Percentiles rank a stretch among this genome's conserved stretches.
Conservation (phyloP, 2,888 invertebrate genomes). For the Thumatha senex region DNA sequence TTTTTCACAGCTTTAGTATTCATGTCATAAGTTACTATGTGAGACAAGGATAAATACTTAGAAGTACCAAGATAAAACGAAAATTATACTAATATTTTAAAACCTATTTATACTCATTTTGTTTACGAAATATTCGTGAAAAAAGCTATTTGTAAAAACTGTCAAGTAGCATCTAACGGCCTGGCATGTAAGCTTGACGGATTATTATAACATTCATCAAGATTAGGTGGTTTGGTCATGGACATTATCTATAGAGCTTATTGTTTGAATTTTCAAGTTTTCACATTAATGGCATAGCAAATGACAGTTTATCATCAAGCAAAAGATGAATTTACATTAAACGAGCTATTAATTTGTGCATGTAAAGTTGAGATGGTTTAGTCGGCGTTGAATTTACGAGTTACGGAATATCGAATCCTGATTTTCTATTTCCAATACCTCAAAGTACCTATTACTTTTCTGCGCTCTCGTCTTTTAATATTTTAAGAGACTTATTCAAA, state of each 20-base stretch:
- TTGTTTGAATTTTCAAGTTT: neutral
- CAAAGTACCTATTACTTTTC: too few relatives aligned
- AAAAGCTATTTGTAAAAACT: neutral
- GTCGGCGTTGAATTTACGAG: too few relatives aligned
- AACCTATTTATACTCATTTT: neutral
- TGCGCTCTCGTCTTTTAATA: too few relatives aligned
- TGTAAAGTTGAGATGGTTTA: too few relatives aligned
- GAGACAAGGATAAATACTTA: neutral
- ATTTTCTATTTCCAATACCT: too few relatives aligned
- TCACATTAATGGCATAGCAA: neutral
- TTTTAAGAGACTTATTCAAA: too few relatives aligned
- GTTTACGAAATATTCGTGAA: conserved; percentile 1
- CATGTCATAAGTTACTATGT: neutral
- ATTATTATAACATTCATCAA: neutral
- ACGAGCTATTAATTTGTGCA: too few relatives aligned
- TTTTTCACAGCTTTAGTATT: neutral
- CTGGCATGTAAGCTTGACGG: neutral
- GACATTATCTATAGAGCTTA: neutral
- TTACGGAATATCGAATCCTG: too few relatives aligned
- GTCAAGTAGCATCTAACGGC: neutral
- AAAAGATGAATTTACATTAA: neutral
- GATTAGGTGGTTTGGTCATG: neutral
- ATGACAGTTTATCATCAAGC: neutral
- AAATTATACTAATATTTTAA: neutral
- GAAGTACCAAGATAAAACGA: too few relatives aligned